Base-by-base conservation (phyloP, 2,888 invertebrate genomes). In the Phengaris arion region DNA sequence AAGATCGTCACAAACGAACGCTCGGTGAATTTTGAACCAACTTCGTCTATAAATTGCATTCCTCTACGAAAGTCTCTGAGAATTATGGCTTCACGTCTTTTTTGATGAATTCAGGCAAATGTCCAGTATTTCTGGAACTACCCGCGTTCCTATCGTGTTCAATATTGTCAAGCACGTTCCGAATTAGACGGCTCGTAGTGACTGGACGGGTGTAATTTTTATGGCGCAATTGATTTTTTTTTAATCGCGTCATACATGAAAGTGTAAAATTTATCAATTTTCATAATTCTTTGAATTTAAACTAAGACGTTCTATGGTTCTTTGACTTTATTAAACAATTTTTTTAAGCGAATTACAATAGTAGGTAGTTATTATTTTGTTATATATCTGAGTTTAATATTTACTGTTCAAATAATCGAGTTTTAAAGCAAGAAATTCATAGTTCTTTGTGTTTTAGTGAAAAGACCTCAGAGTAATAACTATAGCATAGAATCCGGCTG, bases 11-110 rank as follows among this genome's bases (percentile, higher is more conserved):
- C 85, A 81, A 81, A 77, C 78, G 81, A 83, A 80, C 83, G 85
- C 83, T 83, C 81, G 85, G 82, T 85, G 85, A 88, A 89, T 89
- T 89, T 88, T 83, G 84, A 86, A 85, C 86, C 86, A 84, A 88
- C 86, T 85, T 86, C 86, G 85, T 83, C 85, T 87, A 89, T 84
- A 89, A 89, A 92, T 90, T 85, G 86, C 89, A 91, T 92, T 89
- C 89, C 87, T 83, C 82, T 81, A 83, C 83, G 84, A 85, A 83
- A 80, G 81, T 82, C 82, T 77, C 80, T 79, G 83, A 89, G 89
- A 92, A 83, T 87, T 92, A 92, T 90, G 80, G 88, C 85, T 82
- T 82, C 81, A 82, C 82, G 87, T 89, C 87, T 81, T 83, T 81
- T 87, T 89, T 89, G 90, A 90, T 89, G 87, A 86, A 89, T 88